A percentile compares a stretch with the other conserved stretches of the same genome.
Conservation (phyloP, 2,113 vertebrate species). For the Hippocampus guttulatus region DNA sequence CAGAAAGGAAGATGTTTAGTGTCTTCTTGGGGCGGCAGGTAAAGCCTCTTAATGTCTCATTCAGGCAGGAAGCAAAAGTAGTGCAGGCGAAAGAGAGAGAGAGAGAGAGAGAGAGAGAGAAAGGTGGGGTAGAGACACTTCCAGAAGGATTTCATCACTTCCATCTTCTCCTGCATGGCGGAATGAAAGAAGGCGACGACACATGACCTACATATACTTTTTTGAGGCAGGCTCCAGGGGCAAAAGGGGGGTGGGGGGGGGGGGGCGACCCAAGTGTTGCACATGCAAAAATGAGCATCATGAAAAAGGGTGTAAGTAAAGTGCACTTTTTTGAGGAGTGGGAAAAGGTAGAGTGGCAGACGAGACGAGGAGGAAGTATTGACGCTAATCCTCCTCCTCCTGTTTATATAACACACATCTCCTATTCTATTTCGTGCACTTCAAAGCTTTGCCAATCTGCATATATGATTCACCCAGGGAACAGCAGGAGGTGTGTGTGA, state of each 20-base stretch:
- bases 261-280: background rate
- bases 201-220: conserved; percentile 14
- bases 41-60: conserved; percentile 3
- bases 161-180: background rate
- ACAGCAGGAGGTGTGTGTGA: conserved; percentile 6
- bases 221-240: conserved; percentile 5
- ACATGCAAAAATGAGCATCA: background rate
- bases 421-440: background rate
- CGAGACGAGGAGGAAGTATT: conserved; percentile 5
- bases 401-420: background rate
- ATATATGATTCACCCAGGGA: conserved; percentile 9
- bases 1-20: background rate
- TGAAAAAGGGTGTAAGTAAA: background rate
- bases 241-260: too few relatives aligned
- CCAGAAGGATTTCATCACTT: conserved; percentile 1
- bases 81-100: background rate
- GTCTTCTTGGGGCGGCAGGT: background rate
- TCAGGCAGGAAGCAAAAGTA: background rate
- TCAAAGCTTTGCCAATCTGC: conserved; percentile 6
- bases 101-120: background rate
- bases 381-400: conserved; percentile 6
- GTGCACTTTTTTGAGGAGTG: background rate
- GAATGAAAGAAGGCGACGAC: background rate
- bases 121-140: background rate
- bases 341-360: background rate